Evolutionary conservation across 2,113 vertebrate species (phyloP).

Genomic region (Chitala chitala): DNA sequence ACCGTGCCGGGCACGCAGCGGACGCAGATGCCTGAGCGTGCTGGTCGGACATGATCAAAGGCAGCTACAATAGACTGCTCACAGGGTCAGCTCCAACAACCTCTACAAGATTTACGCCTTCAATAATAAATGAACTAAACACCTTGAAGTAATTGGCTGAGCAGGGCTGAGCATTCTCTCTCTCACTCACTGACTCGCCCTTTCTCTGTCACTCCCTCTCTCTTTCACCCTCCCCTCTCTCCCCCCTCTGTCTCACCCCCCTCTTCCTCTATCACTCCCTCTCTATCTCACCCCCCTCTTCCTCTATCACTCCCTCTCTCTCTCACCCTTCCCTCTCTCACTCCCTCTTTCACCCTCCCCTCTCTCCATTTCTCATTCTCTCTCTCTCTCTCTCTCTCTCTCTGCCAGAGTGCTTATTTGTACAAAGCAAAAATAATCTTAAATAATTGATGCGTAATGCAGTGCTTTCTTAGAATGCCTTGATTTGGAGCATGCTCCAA

Average conservation of each 20-base stretch:
- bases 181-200: no score
- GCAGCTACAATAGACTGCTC: slow-evolving; percentile 62
- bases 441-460: slow-evolving; percentile 81
- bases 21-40: slow-evolving; percentile 44
- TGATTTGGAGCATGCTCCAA: slow-evolving; percentile 40
- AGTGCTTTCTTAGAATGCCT: slow-evolving; percentile 57
- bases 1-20: slow-evolving; percentile 48
- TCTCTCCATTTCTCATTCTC: no score
- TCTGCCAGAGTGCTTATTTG: slow-evolving; percentile 74
- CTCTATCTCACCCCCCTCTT: no score
- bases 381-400: no score
- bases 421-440: slow-evolving; percentile 80
- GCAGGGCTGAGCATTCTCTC: no score
- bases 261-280: no score
- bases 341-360: no score
- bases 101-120: slow-evolving; percentile 76
- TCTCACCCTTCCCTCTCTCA: no score
- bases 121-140: slow-evolving; percentile 85
- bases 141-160: slow-evolving; percentile 81
- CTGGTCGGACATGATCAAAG: slow-evolving; percentile 71
- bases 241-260: no score
- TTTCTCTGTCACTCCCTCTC: no score
- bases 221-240: no score
- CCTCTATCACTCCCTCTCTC: no score
- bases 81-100: slow-evolving; percentile 71